Evolutionary conservation across 2,888 invertebrate species (phyloP).

Genomic region (Phalangium opilio): DNA sequence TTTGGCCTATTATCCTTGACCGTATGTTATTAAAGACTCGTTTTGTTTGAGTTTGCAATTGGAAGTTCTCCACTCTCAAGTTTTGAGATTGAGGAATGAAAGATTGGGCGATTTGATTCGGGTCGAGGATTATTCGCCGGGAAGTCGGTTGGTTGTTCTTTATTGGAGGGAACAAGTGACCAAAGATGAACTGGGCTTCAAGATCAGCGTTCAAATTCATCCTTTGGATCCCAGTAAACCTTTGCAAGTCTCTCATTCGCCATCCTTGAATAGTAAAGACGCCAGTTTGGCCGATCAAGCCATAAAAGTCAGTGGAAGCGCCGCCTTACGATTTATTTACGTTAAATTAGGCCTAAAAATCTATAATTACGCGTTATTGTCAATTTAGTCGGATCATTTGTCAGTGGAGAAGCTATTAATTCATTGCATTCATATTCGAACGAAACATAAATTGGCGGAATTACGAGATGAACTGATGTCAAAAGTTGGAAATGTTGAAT

Average conservation of each 20-base stretch:
- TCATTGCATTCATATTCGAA: constrained; percentile 85
- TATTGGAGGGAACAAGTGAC: constrained; percentile 58
- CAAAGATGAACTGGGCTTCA: constrained; percentile 44
- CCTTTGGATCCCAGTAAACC: constrained; percentile 60
- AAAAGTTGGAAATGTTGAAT: constrained; percentile 46
- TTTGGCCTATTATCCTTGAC: no score
- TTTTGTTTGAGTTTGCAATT: constrained; percentile 92
- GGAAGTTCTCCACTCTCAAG: constrained; percentile 48
- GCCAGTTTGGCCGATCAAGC: constrained; percentile 49
- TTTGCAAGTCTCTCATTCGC: constrained; percentile 39
- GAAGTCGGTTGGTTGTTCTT: constrained; percentile 74
- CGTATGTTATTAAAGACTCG: constrained; percentile 40
- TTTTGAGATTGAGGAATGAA: constrained; percentile 64
- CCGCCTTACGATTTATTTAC: no score
- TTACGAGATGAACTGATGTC: constrained; percentile 51
- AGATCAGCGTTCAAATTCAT: constrained; percentile 75
- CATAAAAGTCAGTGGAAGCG: constrained; percentile 31
- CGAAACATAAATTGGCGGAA: constrained; percentile 64
- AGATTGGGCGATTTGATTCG: constrained; percentile 49
- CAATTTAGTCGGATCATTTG: constrained; percentile 60
- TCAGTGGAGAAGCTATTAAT: constrained; percentile 88
- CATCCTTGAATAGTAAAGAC: constrained; percentile 33
- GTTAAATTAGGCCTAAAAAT: not conserved
- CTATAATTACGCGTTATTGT: no score
- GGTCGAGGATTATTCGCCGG: constrained; percentile 70